Percentiles rank a stretch among this genome's conserved stretches.
Conservation (phyloP, 2,888 invertebrate genomes). For the Drosophila kokeensis region DNA sequence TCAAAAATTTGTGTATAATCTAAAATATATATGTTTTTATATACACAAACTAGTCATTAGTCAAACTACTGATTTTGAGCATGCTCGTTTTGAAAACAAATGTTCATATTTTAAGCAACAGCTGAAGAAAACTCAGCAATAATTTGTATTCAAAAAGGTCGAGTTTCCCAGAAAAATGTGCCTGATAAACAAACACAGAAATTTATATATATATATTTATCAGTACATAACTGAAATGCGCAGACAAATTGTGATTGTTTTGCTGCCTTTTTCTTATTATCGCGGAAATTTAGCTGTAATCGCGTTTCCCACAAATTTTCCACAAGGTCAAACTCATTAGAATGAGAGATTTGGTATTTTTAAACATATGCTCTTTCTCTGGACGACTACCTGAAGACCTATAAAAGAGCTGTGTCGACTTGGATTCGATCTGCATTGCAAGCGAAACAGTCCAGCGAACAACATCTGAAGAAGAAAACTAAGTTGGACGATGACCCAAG, state of each 20-base stretch:
- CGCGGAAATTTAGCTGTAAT: slow-evolving; percentile 24
- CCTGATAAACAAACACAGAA: neutral
- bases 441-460: slow-evolving; percentile 49
- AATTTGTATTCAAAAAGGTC: neutral
- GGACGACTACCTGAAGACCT: slow-evolving; percentile 51
- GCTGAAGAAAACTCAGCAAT: neutral
- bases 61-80: neutral
- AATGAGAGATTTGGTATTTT: slow-evolving; percentile 1
- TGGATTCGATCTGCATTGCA: slow-evolving; percentile 62
- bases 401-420: slow-evolving; percentile 48
- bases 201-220: neutral
- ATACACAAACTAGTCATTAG: neutral
- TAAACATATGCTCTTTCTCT: neutral
- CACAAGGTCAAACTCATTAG: slow-evolving; percentile 57
- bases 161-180: neutral
- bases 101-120: neutral
- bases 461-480: slow-evolving; percentile 29
- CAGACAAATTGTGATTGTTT: slow-evolving; percentile 16
- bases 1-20: neutral
- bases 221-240: slow-evolving; percentile 5
- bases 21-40: neutral
- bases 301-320: slow-evolving; percentile 24
- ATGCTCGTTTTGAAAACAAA: neutral
- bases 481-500: neutral
- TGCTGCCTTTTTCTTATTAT: slow-evolving; percentile 10